Conservation (phyloP, 2,797 vertebrate species). For the Tolypeutes matacus region DNA sequence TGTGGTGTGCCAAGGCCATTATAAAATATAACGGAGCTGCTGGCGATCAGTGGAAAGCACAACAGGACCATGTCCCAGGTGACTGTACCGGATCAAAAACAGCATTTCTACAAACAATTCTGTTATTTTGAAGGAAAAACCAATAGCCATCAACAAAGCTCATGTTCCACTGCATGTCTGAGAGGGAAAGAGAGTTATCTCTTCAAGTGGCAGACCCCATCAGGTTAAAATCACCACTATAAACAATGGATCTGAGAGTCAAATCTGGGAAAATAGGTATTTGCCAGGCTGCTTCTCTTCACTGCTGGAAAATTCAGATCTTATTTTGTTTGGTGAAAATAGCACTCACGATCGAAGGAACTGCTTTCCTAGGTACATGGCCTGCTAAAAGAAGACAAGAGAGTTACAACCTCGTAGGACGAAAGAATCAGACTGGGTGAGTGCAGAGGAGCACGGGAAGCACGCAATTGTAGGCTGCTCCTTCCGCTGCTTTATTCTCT, state of each 20-base stretch:
- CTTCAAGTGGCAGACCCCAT: background rate
- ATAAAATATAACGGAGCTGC: constrained; percentile 65
- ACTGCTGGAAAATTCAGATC: background rate
- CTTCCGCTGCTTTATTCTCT: background rate
- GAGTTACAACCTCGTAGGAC: background rate
- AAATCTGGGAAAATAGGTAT: background rate
- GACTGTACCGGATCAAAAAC: constrained; percentile 34
- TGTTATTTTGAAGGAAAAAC: constrained; percentile 62
- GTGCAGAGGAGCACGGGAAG: background rate
- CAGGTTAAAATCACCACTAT: background rate
- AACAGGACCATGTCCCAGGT: background rate
- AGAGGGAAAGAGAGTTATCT: constrained; percentile 54
- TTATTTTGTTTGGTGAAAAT: constrained; percentile 23
- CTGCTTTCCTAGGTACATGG: background rate
- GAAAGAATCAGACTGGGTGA: background rate
- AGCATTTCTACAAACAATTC: constrained; percentile 22
- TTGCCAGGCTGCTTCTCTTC: background rate
- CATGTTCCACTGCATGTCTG: background rate
- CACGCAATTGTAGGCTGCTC: no score
- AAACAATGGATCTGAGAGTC: background rate
- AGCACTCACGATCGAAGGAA: background rate
- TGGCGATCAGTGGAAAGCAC: constrained; percentile 35
- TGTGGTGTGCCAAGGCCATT: background rate
- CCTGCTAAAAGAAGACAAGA: background rate
- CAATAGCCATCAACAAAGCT: constrained; percentile 29